Base-by-base conservation (phyloP, 2,113 vertebrate species). In the Leucosticte australis region DNA sequence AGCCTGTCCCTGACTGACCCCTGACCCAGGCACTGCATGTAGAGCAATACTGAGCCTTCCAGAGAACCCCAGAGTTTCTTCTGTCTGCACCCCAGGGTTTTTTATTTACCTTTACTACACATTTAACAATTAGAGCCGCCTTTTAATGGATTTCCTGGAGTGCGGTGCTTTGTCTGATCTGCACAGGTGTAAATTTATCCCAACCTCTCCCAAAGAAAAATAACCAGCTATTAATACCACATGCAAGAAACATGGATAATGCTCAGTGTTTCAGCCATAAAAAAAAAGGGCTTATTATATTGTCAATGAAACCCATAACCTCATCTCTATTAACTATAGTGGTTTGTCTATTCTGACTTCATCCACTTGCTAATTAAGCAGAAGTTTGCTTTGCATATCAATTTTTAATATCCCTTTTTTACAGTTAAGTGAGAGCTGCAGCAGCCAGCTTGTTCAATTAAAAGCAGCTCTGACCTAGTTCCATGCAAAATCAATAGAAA, bases 381-480 rank as follows among this genome's bases (percentile, higher is more conserved):
- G 82, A 95, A 90, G 92, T 96, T 97, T 96, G 91, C 94, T 97
- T 97, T 97, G 83, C 91, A 85, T 97, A 97, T 97, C 90, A 95
- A 97, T 97, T 97, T 98, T 97, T 98, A 96, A 98, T 98, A 97
- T 52, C 63, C 65, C 68, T 24, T 97, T 89, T 92, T 95, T 90
- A 77, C 63, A 89, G 94, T 94, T 95, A 97, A 97, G 89, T 87
- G 94, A 94, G 97, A 97, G 84, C 64, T 95, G 92, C 89, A 88
- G 91, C 87, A 67, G 57, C 62, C 93, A 77, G 83, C 89, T 93
- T 90, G 55, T 90, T 91, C 89, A 92, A 87, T 97, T 97, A 96
- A 97, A 96, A 97, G 94, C 95, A 92, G 80, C 31, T 75, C 89
- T 98, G 97, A 97, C 97, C 98, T 97, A 98, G 84, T 97, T 98